Evolutionary conservation across 2,113 vertebrate species (phyloP), one percentile per base, ranked within the genome.

Genomic region (Phylloscopus whistleri): DNA sequence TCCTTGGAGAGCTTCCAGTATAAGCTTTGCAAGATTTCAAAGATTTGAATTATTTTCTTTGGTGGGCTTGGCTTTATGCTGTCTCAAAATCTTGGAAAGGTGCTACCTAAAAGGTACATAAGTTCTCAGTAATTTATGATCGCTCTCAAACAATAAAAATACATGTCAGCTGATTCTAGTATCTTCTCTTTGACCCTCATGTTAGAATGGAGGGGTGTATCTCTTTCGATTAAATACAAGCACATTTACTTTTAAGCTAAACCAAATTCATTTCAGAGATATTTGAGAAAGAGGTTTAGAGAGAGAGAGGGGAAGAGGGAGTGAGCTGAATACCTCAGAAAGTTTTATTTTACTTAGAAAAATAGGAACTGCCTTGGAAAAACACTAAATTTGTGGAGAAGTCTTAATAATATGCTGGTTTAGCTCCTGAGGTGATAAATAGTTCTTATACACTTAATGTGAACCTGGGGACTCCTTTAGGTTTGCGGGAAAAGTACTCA

Each of bases 321-420:
- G 10, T 49, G 16, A 94, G 9, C 16, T 37, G 41, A 84, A 67
- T 62, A 49, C 23, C 27, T 64, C 37, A 88, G 39, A 80, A 80
- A 94, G 21, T 7, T 66, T 28, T 84, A 49, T 84, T 94, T 95
- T 87, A 81, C 37, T 84, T 81, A 73, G 56, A 89, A 90, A 95
- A 89, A 13, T 44, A 84, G 28, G 27, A 93, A 56, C 9, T 55
- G 24, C 23, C 16, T 66, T 23, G 39, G 6, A 49, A 78, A 90
- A 37, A 19, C 14, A 66, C 3, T 37, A 72, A 23, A 92, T 91
- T 94, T 92, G 79, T 78, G 48, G 48, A 48, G 14, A 28, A 49
- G 33, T 55, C 15, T 91, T 92, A 92, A 77, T 87, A 95, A 84
- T 69, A 73, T 51, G 33, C 78, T 77, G 73, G 7, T 9, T 82